Evolutionary conservation across 2,888 invertebrate species (phyloP).

Genomic region (Drosophila falleni): DNA sequence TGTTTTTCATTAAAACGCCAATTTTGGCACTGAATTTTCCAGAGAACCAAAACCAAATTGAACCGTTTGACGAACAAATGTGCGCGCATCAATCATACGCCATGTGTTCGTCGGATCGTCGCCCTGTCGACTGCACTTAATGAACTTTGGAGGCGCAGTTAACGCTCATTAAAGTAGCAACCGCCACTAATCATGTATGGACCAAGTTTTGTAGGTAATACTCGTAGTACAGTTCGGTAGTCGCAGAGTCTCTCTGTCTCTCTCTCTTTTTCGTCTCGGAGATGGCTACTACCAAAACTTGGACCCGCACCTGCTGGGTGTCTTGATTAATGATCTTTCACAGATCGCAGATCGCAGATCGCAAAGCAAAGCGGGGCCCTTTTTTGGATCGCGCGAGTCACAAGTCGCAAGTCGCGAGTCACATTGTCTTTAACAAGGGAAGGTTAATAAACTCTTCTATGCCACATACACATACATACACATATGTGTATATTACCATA

Average conservation of each 20-base stretch:
- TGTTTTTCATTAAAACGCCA: conserved; percentile 71
- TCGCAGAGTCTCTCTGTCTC: conserved; percentile 40
- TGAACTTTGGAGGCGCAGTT: conserved; percentile 78
- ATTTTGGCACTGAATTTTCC: conserved; percentile 73
- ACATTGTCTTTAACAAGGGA: conserved; percentile 43
- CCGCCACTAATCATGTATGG: conserved; percentile 72
- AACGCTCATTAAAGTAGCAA: conserved; percentile 80
- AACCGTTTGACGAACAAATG: conserved; percentile 51
- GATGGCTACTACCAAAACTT: conserved; percentile 64
- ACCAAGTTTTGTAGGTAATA: conserved; percentile 29
- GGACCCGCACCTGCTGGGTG: conserved; percentile 76
- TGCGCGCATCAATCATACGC: conserved; percentile 73
- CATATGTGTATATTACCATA: conserved; percentile 62
- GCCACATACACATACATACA: conserved; percentile 10
- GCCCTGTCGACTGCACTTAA: conserved; percentile 66
- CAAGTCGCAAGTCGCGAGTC: neutral
- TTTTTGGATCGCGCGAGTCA: conserved; percentile 58
- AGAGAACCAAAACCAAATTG: conserved; percentile 10
- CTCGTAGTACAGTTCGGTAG: conserved; percentile 75
- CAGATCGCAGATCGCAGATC: conserved; percentile 18
- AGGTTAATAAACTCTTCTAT: conserved; percentile 78
- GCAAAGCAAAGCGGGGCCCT: conserved; percentile 58
- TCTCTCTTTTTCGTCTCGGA: conserved; percentile 14
- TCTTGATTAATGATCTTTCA: conserved; percentile 73
- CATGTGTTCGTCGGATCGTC: conserved; percentile 44